Evolutionary conservation across 2,888 invertebrate genomes (phyloP).

Genomic region (Stomorhina lunata): DNA sequence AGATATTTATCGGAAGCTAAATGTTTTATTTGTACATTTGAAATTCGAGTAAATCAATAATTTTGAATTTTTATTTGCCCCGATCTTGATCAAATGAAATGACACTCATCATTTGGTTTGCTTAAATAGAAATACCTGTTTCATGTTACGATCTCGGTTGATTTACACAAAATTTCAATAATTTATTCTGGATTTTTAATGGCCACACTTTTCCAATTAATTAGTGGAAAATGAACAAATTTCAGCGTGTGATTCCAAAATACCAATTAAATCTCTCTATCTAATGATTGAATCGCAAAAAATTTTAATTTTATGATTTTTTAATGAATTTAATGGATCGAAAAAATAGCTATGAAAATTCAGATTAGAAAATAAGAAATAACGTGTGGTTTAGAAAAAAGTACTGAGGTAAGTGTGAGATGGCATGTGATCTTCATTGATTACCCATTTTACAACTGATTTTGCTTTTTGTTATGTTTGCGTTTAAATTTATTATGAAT

Average conservation of each 20-base stretch:
- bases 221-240: conserved; percentile 20
- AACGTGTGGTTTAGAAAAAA: too few species aligned
- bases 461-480: too few species aligned
- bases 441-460: too few species aligned
- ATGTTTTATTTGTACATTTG: conserved; percentile 9
- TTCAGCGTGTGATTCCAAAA: background rate
- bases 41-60: conserved; percentile 17
- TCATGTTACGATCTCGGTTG: background rate
- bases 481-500: too few species aligned
- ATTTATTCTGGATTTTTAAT: conserved; percentile 25
- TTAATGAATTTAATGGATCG: background rate
- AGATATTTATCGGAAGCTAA: conserved; percentile 57
- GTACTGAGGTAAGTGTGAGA: too few species aligned
- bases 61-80: conserved; percentile 11
- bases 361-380: background rate
- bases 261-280: background rate
- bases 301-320: background rate
- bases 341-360: background rate
- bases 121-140: conserved; percentile 8
- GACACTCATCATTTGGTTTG: conserved; percentile 6
- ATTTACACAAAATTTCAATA: background rate
- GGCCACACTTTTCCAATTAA: conserved; percentile 45
- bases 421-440: too few species aligned
- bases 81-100: background rate
- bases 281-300: conserved; percentile 22